Base-by-base conservation (phyloP, 2,797 vertebrate genomes). In the Lepilemur septentrionalis region DNA sequence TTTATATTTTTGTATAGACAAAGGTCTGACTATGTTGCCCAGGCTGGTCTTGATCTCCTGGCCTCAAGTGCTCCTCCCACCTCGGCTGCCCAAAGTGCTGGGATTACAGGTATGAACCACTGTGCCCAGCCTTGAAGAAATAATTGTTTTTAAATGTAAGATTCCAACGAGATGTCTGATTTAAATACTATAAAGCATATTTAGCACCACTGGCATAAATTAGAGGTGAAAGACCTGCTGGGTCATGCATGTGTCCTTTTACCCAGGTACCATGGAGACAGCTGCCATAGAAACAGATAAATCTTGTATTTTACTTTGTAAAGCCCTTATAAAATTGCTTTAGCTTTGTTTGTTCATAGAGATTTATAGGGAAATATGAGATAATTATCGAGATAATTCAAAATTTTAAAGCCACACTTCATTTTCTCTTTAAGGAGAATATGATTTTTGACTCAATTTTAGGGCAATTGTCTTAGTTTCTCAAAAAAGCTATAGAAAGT, bases 241-340 rank as follows among this genome's bases (percentile, higher is more conserved):
- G 92, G 81, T 94, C 92, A 78, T 48, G 18, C 35, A 35, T 17
- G 7, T 70, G 70, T 87, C 65, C 72, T 96, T 95, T 87, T 72
- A 78, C 57, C 38, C 61, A 91, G 91, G 79, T 95, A 81, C 89
- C 93, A 96, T 97, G 95, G 97, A 96, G 96, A 98, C 80, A 69
- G 86, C 80, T 11, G 86, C 91, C 93, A 97, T 95, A 95, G 93
- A 95, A 97, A 97, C 75, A 82, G 90, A 72, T 84, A 72, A 23
- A 82, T 81, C 38, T 90, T 72, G 52, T 18, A 35, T 50, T 93
- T 95, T 46, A 48, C 52, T 89, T 85, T 72, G 63, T 20, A 17
- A 87, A 85, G 73, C 61, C n/a, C 11, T 94, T 73, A 69, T 52
- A 57, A 14, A 38, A 22, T 69, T 97, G 48, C 25, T 91, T 95